Base-by-base conservation (phyloP, 1,140 invertebrate species). In the Campoletis sonorensis region DNA sequence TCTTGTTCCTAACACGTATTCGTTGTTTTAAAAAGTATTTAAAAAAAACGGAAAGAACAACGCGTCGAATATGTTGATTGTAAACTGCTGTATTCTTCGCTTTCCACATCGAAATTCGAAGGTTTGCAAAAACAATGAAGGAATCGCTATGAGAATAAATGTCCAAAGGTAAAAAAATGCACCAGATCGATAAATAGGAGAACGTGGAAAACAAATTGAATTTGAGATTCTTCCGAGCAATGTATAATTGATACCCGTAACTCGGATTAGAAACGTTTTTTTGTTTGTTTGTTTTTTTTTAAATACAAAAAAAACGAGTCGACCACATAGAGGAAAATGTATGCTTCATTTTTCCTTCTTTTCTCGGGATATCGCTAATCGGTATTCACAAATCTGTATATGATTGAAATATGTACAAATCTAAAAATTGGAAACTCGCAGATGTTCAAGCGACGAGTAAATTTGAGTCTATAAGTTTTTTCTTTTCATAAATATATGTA, bases 351-450 rank as follows among this genome's bases (percentile, higher is more conserved):
- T 11, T 23, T 73, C 23, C 33, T 10, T 27, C 4, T 30, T 40
- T 49, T n/a, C n/a, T 4, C 21, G 30, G 18, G 33, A 37, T 49
- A 73, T 73, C 33, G 23, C 40, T 73, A 73, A 73, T 51, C 26
- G 51, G 58, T 23, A 75, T 75, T 26, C 72, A 75, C 49, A 75
- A 75, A 75, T 75, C 23, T 58, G 61, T 67, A 54, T 30, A 54
- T 49, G 49, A 27, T 23, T 23, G 18, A 73, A 49, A 26, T 51
- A 75, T 75, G 72, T 75, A 75, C 72, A 75, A 75, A 58, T 75
- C 72, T 75, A 75, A 75, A 75, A 75, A 75, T 51, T 54, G 37
- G 40, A 75, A 54, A 75, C 40, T 49, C 72, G 71, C 37, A 7
- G 37, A 21, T 73, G 71, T 27, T 27, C 10, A 73, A 54, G 40